Base-by-base conservation (phyloP, 2,113 vertebrate species). In the Cariama cristata region DNA sequence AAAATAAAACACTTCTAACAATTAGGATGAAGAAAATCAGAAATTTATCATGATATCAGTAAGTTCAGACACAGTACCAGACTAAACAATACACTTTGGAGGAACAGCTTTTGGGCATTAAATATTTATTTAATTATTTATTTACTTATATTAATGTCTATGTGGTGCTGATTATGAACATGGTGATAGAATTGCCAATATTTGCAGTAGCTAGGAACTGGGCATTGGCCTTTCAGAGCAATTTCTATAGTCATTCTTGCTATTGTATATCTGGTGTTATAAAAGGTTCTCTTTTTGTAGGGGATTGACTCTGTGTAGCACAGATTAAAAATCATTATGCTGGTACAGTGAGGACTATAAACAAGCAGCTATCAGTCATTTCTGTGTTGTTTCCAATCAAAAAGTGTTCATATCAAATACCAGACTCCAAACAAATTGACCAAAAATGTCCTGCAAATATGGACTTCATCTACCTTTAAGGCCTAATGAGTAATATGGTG, bases 21-120 rank as follows among this genome's bases (percentile, higher is more conserved):
- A 45, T 35, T 69, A 63, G 1, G 15, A 38, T 50, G 15, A 73
- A 52, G 35, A 73, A 86, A 91, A 32, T 0, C 16, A 81, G 14
- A 35, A 67, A 75, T 60, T 35, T 33, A 8, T 52, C 17, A 22
- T 32, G 8, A 6, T 38, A 12, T 42, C 42, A 56, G 8, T 50
- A 79, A 55, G 75, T 8, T 45, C 13, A 71, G 64, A 50, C 4
- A 27, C 30, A 63, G 8, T 11, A 50, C 20, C 11, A 93, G 40
- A 28, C 8, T 1, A 4, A 63, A 47, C 8, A 55, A 45, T 12
- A 28, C 3, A 0, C 0, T 47, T 55, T 38, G 28, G 19, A 84
- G 17, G 38, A 69, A 47, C 4, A 77, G 24, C 5, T 74, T 80
- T 77, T 9, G 7, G 7, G 11, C 5, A 49, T 42, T 52, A 83